Conservation (phyloP, 2,797 vertebrate genomes). For the Chiroxiphia lanceolata region DNA sequence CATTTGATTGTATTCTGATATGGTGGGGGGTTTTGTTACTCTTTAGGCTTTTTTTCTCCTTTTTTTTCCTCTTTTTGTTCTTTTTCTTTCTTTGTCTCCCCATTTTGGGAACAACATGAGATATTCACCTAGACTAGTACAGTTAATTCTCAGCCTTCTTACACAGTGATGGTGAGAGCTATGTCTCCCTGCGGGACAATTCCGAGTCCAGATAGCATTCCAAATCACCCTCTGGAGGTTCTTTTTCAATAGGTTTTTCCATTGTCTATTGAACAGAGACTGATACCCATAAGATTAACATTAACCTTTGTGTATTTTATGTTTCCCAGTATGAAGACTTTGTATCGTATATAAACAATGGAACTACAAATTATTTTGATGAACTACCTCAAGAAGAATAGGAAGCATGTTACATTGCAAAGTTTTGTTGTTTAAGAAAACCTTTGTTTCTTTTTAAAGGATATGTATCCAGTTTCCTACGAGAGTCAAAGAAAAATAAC, state of each 20-base stretch:
- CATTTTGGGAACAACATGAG: neutral
- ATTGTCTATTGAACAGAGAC: neutral
- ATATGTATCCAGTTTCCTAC: neutral
- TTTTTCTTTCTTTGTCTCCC: neutral
- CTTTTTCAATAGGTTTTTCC: neutral
- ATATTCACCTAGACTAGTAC: neutral
- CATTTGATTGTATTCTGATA: neutral
- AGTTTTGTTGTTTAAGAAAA: neutral
- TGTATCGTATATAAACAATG: neutral
- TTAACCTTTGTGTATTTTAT: neutral
- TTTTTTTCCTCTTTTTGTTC: neutral
- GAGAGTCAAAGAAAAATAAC: neutral
- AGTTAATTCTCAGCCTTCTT: neutral
- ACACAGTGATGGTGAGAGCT: neutral
- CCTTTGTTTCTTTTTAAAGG: neutral
- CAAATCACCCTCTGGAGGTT: neutral
- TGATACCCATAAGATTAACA: neutral
- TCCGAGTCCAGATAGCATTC: neutral
- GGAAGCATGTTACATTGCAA: neutral
- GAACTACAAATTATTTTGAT: neutral
- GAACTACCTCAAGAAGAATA: neutral
- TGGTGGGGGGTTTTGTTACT: accelerated
- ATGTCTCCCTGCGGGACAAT: neutral
- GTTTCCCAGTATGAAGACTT: neutral
- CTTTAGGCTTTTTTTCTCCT: neutral